Percentiles rank a stretch among this genome's conserved stretches.
phyloP scores from a whole-genome alignment of 2,888 invertebrate species.

The Netelia fuscicornis region DNA sequence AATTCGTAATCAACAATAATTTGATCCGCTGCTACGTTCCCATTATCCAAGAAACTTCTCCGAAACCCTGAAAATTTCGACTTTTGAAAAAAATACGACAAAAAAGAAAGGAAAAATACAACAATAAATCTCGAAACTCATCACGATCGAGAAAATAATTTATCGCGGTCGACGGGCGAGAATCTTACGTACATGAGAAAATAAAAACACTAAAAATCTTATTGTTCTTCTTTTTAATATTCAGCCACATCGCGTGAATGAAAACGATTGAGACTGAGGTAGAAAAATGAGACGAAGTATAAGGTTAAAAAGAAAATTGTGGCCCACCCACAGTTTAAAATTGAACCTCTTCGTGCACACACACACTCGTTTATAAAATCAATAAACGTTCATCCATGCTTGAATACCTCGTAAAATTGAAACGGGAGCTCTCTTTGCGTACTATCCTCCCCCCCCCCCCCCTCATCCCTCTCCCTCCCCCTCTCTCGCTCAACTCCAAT shows the following conservation, averaged over 20 bases:
- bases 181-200: not conserved
- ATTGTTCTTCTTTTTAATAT: slow-evolving; percentile 7
- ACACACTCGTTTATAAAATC: slow-evolving; percentile 50
- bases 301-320: slow-evolving; percentile 10
- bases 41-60: too few species aligned
- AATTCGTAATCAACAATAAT: too few species aligned
- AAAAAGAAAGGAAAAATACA: not conserved
- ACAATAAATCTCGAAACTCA: not conserved
- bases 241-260: slow-evolving; percentile 28
- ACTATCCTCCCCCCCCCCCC: not conserved
- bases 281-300: slow-evolving; percentile 17
- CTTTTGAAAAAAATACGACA: not conserved
- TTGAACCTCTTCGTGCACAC: slow-evolving; percentile 10
- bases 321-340: slow-evolving; percentile 20
- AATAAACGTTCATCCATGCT: slow-evolving; percentile 47
- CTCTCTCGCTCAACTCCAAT: not conserved
- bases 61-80: not conserved
- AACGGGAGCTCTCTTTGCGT: slow-evolving; percentile 38
- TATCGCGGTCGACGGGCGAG: slow-evolving; percentile 1
- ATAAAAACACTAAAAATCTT: not conserved
- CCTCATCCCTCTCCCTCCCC: not conserved
- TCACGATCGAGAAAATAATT: not conserved
- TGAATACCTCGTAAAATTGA: slow-evolving; percentile 56
- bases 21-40: too few species aligned
- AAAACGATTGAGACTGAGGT: slow-evolving; percentile 17